Base-by-base conservation (phyloP, 2,888 invertebrate genomes). In the Stomorhina lunata region DNA sequence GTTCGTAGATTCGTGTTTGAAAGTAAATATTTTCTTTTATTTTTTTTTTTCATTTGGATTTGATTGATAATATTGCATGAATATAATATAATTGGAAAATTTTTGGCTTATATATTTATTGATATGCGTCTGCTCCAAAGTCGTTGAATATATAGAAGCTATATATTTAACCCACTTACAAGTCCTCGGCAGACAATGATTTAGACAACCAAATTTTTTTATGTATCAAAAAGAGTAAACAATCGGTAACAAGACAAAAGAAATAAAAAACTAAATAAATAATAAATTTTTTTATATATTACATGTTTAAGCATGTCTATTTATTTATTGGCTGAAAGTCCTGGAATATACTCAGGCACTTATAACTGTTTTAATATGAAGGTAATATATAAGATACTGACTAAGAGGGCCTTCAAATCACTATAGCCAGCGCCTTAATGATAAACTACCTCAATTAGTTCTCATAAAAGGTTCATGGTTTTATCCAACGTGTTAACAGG, bases 211-310 rank as follows among this genome's bases (percentile, higher is more conserved):
- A 73, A 55, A 66, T 37, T 12, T 0, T 55, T 12, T 50, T 32
- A 29, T 27, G 12, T 4, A 32, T 12, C 2, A 57, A n/a, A n/a
- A n/a, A n/a, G n/a, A n/a, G n/a, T n/a, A n/a, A 57, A 57, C 4
- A 57, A 34, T 32, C 34, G 57, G 9, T 9, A 57, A 57, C 12
- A 34, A 15, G 9, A 17, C 1, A 17, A 37, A 17, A 27, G 72
- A 6, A 22, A 45, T 43, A 40, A 17, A 12, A 9, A 27, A n/a
- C 32, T 50, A 77, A 78, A 69, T 79, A 68, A 71, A 63, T 57
- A 80, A 63, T 32, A 69, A 63, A 78, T 32, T 65, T 82, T 48
- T 78, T 78, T 73, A 73, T 78, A 29, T 73, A 50, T 15, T 66
- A 57, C 15, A 71, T 59, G 17, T 57, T 17, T 22, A 48, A 32